Percentiles rank a stretch among this genome's conserved stretches.
Evolutionary conservation across 2,113 vertebrate species (phyloP).

Genomic region (Falcunculus frontatus): DNA sequence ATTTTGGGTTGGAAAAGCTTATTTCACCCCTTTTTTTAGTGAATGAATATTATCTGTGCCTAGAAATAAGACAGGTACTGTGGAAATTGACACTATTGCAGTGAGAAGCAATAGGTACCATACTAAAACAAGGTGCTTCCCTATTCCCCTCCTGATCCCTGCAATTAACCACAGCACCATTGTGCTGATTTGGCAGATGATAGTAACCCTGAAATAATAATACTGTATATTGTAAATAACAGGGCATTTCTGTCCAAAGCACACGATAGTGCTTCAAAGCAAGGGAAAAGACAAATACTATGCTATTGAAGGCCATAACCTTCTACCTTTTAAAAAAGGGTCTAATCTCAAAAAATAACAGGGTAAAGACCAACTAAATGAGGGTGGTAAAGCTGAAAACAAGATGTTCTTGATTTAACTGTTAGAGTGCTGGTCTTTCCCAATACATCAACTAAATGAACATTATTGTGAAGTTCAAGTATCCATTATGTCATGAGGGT

Average conservation of each 20-base stretch:
- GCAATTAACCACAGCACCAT: slow-evolving; percentile 34
- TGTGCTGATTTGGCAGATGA: slow-evolving; percentile 23
- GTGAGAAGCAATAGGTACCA: not conserved
- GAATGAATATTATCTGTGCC: not conserved
- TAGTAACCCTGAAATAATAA: slow-evolving; percentile 32
- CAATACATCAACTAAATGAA: not conserved
- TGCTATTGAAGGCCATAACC: slow-evolving; percentile 31
- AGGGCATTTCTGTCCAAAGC: not conserved
- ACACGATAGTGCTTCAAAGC: not conserved
- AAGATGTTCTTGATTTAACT: slow-evolving; percentile 41
- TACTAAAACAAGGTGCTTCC: not conserved
- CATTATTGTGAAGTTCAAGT: not conserved
- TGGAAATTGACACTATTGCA: not conserved
- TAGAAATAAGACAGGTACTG: not conserved
- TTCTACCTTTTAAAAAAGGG: slow-evolving; percentile 53
- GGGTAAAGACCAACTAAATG: slow-evolving; percentile 30
- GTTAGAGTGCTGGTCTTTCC: not conserved
- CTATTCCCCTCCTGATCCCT: not conserved
- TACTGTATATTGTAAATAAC: not conserved
- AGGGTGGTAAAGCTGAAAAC: slow-evolving; percentile 25
- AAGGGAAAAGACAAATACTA: slow-evolving; percentile 13
- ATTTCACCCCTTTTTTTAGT: not conserved
- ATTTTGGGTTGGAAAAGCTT: not conserved
- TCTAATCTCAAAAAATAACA: slow-evolving; percentile 60
- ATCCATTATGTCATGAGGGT: not conserved